phyloP scores from a whole-genome alignment of 1,140 invertebrate species.

The Chymomyza costata region DNA sequence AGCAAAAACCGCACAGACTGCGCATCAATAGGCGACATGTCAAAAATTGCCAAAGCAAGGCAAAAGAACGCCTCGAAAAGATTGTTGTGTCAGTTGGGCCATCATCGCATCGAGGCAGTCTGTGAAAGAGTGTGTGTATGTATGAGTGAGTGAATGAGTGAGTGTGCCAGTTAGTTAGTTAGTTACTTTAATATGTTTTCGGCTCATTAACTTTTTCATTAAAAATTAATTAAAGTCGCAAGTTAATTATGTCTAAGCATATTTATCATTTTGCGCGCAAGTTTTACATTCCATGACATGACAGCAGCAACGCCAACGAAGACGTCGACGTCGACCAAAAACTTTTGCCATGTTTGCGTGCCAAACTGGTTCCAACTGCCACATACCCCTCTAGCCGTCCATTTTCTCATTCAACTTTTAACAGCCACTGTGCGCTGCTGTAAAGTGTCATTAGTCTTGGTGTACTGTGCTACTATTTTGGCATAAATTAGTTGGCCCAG shows the following conservation, averaged over 20 bases:
- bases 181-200: slow-evolving; percentile 58
- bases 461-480: slow-evolving; percentile 36
- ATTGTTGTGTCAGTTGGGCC: no score
- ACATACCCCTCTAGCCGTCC: no score
- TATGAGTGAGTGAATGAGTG: no score
- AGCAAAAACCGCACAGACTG: no score
- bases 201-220: slow-evolving; percentile 72
- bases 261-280: slow-evolving; percentile 70
- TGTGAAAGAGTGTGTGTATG: no score
- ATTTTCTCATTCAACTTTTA: no score
- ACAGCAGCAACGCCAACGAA: slow-evolving; percentile 15
- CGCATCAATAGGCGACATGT: no score
- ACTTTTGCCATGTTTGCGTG: background rate
- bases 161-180: slow-evolving; percentile 38
- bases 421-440: slow-evolving; percentile 34
- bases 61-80: background rate
- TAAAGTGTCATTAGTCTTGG: slow-evolving; percentile 69
- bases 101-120: no score
- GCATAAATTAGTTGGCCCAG: slow-evolving; percentile 64
- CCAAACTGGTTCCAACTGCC: slow-evolving; percentile 1
- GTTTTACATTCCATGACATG: slow-evolving; percentile 47
- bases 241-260: slow-evolving; percentile 73
- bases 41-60: background rate
- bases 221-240: slow-evolving; percentile 72
- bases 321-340: background rate